Base-by-base conservation (phyloP, 1,140 invertebrate genomes). In the Helicoverpa armigera region DNA sequence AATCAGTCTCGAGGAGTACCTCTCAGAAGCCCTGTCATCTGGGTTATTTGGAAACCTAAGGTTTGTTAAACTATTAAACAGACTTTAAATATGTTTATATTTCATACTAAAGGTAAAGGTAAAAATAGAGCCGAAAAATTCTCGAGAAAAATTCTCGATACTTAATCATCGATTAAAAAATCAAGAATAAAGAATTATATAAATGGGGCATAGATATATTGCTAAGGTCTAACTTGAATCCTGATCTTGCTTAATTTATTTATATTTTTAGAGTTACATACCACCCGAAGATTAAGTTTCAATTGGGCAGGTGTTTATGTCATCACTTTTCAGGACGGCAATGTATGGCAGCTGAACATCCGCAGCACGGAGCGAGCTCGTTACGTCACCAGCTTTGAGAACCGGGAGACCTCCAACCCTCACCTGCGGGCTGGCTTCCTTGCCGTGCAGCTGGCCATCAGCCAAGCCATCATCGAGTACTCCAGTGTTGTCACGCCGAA, bases 361-460 rank as follows among this genome's bases (percentile, higher is more conserved):
- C 88, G 88, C 2, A 92, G 90, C 50, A 90, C 92, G 18, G 91
- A 92, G 74, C 86, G 88, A 0, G 90, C 91, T 5, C 80, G 76
- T 0, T 83, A 84, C 50, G 80, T 75, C 0, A 84, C 87, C 13
- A 70, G 53, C 2, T 12, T 81, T 0, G 83, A 69, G 9, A 23
- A 82, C 12, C 43, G 43, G 2, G 53, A 56, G 29, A 79, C 74
- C 2, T 51, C 74, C 31, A 91, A 92, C 53, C 88, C 87, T 3
- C 88, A 92, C 77, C 76, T 92, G 13, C 81, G 84, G 11, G 86
- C 86, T 48, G 91, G 91, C 10, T 91, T 92, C 80, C 84, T 94
- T 13, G 89, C 87, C 0, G 88, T 93, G 0, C 91, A 94, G 72
- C 72, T 90, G 10, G 91, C 91, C 0, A 82, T 94, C 76, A 92